Conservation (phyloP, 35 echinoderm and acorn worm species). For the Apostichopus californicus region DNA sequence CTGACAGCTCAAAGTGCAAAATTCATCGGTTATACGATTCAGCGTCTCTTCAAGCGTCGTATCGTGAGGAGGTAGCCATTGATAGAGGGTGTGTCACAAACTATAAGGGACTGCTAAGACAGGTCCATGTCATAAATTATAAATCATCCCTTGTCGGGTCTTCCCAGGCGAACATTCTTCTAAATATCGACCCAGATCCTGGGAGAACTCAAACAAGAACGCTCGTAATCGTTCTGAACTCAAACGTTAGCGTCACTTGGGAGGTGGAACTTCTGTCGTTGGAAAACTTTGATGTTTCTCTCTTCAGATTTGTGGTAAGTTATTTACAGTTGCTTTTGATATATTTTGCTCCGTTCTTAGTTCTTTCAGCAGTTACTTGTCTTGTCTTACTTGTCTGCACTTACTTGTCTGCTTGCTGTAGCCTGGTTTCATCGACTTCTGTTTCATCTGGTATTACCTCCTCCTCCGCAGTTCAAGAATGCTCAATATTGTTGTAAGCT, state of each 20-base stretch:
- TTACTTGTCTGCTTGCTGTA: too few species aligned
- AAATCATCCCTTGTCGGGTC: background rate
- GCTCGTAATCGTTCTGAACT: constrained; percentile 35
- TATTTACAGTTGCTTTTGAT: too few species aligned
- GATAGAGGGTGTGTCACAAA: constrained; percentile 21
- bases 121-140: constrained; percentile 28
- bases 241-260: constrained; percentile 7
- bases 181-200: constrained; percentile 4
- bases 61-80: background rate
- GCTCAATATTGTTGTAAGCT: too few species aligned
- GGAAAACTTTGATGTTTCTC: background rate
- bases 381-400: too few species aligned
- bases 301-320: constrained; percentile 48
- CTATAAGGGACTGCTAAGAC: constrained; percentile 1
- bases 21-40: constrained; percentile 8
- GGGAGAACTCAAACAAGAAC: background rate
- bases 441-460: too few species aligned
- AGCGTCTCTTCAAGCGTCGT: constrained; percentile 19
- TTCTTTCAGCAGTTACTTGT: too few species aligned
- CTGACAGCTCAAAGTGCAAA: background rate
- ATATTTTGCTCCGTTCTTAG: too few species aligned
- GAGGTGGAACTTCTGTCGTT: constrained; percentile 10
- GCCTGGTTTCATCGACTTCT: too few species aligned
- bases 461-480: too few species aligned
- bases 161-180: constrained; percentile 12